A percentile compares a stretch with the other conserved stretches of the same genome.
phyloP scores from a whole-genome alignment of 2,888 invertebrate species.

The Drosophila buzzatii region DNA sequence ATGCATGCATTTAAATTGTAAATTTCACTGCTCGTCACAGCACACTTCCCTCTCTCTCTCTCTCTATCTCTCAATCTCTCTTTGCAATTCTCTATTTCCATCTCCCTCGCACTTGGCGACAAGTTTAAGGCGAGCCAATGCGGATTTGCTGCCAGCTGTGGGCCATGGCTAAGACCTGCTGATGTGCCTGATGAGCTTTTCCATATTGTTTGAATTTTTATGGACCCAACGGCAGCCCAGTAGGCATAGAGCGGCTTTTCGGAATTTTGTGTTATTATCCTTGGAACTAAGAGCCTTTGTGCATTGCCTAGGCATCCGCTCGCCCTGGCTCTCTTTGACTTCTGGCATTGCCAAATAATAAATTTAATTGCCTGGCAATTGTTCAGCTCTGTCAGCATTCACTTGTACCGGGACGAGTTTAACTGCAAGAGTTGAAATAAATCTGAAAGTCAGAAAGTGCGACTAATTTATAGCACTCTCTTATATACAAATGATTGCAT shows the following conservation, averaged over 20 bases:
- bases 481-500: background rate
- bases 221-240: constrained; percentile 27
- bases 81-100: background rate
- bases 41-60: background rate
- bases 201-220: constrained; percentile 74
- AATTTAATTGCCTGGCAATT: constrained; percentile 55
- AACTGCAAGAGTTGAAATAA: constrained; percentile 31
- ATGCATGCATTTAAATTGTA: constrained; percentile 78
- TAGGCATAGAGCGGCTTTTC: constrained; percentile 39
- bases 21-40: constrained; percentile 62
- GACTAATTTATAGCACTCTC: constrained; percentile 24
- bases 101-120: background rate
- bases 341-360: constrained; percentile 45
- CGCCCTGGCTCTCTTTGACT: background rate
- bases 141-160: constrained; percentile 62
- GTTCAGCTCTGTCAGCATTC: constrained; percentile 24
- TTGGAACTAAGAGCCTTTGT: constrained; percentile 12
- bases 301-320: constrained; percentile 7
- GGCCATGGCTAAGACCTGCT: constrained; percentile 63
- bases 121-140: constrained; percentile 20
- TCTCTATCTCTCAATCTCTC: background rate
- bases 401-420: background rate
- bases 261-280: constrained; percentile 55
- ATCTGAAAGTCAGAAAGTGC: constrained; percentile 23
- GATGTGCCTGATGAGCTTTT: constrained; percentile 74